These are phyloP conservation scores for Temnopleurus reevesii DNA, from an alignment of 53 echinoderm and acorn worm genomes.

Conservation along the genomic window DNA sequence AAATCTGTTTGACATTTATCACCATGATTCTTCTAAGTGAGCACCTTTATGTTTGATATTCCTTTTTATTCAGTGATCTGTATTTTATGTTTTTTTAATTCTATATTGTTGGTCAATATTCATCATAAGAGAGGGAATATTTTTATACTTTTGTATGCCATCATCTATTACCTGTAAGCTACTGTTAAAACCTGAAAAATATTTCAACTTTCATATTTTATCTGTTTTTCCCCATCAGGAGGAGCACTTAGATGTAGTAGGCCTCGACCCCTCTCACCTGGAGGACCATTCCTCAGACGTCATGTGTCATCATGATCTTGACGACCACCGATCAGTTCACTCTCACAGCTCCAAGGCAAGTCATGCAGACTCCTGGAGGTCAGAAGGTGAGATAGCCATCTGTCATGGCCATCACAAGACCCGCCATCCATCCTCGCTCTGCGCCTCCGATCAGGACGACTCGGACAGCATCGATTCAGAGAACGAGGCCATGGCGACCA, in stretches of 20 bases:
- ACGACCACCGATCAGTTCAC: constrained; percentile 52
- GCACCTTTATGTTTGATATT: too few relatives aligned
- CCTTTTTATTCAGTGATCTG: too few relatives aligned
- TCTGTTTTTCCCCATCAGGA: background rate
- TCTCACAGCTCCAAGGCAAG: constrained; percentile 59
- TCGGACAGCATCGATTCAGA: constrained; percentile 85
- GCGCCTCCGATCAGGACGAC: constrained; percentile 71
- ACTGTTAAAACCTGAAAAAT: too few relatives aligned
- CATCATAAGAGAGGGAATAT: too few relatives aligned
- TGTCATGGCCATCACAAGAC: constrained; percentile 48
- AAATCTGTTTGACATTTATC: too few relatives aligned
- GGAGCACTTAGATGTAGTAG: constrained; percentile 54
- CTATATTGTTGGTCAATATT: too few relatives aligned
- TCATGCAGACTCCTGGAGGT: constrained; percentile 61
- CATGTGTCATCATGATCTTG: constrained; percentile 47
- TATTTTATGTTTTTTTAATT: too few relatives aligned
- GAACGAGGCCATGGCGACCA: constrained; percentile 83
- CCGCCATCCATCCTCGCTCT: constrained; percentile 40
- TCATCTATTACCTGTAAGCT: too few relatives aligned
- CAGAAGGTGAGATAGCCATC: constrained; percentile 59
- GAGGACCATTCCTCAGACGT: constrained; percentile 57
- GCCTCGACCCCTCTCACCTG: constrained; percentile 40
- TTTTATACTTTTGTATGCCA: too few relatives aligned
- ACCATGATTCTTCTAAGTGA: too few relatives aligned
- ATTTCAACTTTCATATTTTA: background rate